These are phyloP conservation scores for Albula glossodonta DNA, from an alignment of 2,113 vertebrate species.

Conservation along the genomic window DNA sequence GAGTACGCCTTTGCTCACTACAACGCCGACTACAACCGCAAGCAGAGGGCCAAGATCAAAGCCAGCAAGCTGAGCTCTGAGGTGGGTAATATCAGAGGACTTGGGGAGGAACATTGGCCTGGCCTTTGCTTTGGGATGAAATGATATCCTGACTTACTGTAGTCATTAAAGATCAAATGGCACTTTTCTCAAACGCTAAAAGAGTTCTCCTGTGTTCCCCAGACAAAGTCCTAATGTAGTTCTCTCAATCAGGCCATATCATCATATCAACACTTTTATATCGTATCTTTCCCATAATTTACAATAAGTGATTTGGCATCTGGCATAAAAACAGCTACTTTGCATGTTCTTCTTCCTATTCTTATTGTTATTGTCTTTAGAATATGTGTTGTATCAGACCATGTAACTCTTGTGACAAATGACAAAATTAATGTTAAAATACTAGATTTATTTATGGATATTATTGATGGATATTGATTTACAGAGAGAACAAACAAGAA, in stretches of 20 bases:
- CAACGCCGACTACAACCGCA: slow-evolving; percentile 93
- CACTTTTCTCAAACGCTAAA: background rate
- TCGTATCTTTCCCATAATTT: no score
- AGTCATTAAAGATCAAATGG: background rate
- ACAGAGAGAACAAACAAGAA: background rate
- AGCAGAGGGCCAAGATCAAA: slow-evolving; percentile 89
- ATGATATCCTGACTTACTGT: background rate
- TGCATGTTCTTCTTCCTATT: no score
- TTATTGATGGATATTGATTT: background rate
- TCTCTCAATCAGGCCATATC: background rate
- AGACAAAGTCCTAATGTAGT: background rate
- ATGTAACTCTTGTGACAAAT: no score
- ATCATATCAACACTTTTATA: background rate
- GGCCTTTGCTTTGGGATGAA: background rate
- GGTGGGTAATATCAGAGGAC: slow-evolving; percentile 59
- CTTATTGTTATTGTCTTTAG: no score
- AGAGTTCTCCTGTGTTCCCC: background rate
- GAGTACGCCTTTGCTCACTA: slow-evolving; percentile 98
- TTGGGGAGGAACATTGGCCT: slow-evolving; percentile 5
- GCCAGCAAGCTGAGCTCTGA: slow-evolving; percentile 75
- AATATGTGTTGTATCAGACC: no score
- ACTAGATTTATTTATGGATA: background rate
- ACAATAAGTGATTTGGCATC: no score
- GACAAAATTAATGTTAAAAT: no score
- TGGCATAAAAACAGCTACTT: no score